Evolutionary conservation across 2,113 vertebrate genomes (phyloP).

Genomic region (Eurystomus gularis): DNA sequence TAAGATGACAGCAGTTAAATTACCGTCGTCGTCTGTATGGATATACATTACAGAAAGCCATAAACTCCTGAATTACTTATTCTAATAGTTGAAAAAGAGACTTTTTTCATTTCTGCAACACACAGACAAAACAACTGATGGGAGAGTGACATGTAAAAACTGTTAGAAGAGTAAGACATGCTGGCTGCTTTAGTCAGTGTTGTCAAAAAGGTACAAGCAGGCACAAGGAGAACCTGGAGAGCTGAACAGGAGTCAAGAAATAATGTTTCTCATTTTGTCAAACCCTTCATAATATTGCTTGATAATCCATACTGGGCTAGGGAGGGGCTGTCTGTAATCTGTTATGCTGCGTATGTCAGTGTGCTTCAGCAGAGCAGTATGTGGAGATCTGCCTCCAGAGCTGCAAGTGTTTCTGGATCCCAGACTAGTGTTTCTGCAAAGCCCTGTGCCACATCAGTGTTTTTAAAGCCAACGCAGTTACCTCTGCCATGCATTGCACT

Average conservation of each 20-base stretch:
- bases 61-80: not conserved
- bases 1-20: not conserved
- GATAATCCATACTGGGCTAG: not conserved
- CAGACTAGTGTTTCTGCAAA: not conserved
- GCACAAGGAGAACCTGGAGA: not conserved
- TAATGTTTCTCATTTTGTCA: not conserved
- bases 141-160: not conserved
- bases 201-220: not conserved
- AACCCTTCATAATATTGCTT: not conserved
- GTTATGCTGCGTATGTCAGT: not conserved
- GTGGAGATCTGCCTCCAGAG: not conserved
- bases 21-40: not conserved
- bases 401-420: not conserved
- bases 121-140: not conserved
- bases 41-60: not conserved
- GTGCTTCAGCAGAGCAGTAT: not conserved
- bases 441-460: not conserved
- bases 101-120: not conserved
- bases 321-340: not conserved
- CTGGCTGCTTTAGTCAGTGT: not conserved
- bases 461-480: not conserved
- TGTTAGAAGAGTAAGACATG: not conserved
- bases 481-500: not conserved
- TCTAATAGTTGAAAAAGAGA: not conserved
- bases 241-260: not conserved